These are phyloP conservation scores for Strigops habroptila DNA, from an alignment of 2,113 vertebrate species.

Conservation along the genomic window DNA sequence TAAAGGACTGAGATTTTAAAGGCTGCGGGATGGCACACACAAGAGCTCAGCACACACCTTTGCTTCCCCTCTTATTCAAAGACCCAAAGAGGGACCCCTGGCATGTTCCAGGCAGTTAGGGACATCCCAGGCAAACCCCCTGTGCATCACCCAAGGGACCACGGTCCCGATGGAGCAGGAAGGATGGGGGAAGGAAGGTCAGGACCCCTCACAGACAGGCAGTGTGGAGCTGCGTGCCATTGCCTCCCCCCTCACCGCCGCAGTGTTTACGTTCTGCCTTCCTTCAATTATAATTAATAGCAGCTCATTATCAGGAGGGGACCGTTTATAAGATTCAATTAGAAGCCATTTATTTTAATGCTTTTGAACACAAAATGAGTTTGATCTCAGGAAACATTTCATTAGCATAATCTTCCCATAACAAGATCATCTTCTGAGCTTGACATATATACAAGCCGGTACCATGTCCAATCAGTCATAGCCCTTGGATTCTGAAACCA, in stretches of 20 bases:
- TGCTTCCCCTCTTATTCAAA: not conserved
- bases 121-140: not conserved
- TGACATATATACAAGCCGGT: not conserved
- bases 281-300: conserved; percentile 64
- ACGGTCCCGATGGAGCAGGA: fast-evolving
- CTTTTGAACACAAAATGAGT: conserved; percentile 67
- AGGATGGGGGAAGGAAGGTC: not conserved
- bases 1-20: not conserved
- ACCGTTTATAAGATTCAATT: conserved; percentile 67
- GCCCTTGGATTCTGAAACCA: fast-evolving
- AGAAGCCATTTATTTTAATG: conserved; percentile 69
- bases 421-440: conserved; percentile 49
- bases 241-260: not conserved
- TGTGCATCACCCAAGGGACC: fast-evolving
- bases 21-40: not conserved
- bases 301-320: conserved; percentile 61
- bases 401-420: conserved; percentile 65
- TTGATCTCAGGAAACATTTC: conserved; percentile 68
- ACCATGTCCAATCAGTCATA: fast-evolving
- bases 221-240: not conserved
- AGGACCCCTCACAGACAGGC: not conserved
- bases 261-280: conserved; percentile 48
- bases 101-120: not conserved
- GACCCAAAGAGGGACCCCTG: not conserved
- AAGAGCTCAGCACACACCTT: not conserved